Evolutionary conservation across 2,797 vertebrate genomes (phyloP).

Genomic region (Macropodus opercularis): DNA sequence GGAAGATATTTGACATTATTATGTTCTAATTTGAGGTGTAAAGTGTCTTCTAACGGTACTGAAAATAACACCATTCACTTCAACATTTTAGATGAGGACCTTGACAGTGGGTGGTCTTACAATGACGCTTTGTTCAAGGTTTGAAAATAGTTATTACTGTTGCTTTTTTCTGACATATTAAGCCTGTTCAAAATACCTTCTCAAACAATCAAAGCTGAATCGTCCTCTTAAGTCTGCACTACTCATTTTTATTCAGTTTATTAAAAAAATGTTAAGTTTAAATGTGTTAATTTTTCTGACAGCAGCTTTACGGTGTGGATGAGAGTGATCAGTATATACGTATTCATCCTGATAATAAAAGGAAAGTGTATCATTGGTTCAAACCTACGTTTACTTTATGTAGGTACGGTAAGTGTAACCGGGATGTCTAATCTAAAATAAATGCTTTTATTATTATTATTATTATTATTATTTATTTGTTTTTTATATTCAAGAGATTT

Average conservation of each 20-base stretch:
- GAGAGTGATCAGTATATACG: neutral
- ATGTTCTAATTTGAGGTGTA: conserved; percentile 22
- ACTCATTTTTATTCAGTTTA: conserved; percentile 17
- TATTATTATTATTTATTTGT: too few relatives aligned
- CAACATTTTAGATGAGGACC: conserved; percentile 24
- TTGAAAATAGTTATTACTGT: conserved; percentile 20
- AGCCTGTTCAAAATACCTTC: conserved; percentile 43
- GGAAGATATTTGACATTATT: conserved; percentile 43
- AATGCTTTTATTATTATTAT: neutral
- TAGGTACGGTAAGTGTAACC: neutral
- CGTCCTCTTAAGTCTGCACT: conserved; percentile 41
- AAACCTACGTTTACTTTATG: neutral
- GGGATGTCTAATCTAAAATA: neutral
- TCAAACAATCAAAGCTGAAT: conserved; percentile 48
- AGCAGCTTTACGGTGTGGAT: conserved; percentile 10
- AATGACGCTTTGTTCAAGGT: conserved; percentile 25
- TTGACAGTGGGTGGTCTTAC: conserved; percentile 26
- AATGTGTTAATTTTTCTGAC: neutral
- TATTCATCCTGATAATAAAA: neutral
- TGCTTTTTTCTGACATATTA: conserved; percentile 30
- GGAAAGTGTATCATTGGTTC: too few relatives aligned
- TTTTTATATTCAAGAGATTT: neutral
- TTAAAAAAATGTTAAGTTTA: conserved; percentile 10
- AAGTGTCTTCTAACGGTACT: conserved; percentile 25
- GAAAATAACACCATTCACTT: conserved; percentile 31